Percentiles rank a stretch among this genome's conserved stretches.
Evolutionary conservation across 1,140 invertebrate genomes (phyloP).

Genomic region (Agrilus planipennis): DNA sequence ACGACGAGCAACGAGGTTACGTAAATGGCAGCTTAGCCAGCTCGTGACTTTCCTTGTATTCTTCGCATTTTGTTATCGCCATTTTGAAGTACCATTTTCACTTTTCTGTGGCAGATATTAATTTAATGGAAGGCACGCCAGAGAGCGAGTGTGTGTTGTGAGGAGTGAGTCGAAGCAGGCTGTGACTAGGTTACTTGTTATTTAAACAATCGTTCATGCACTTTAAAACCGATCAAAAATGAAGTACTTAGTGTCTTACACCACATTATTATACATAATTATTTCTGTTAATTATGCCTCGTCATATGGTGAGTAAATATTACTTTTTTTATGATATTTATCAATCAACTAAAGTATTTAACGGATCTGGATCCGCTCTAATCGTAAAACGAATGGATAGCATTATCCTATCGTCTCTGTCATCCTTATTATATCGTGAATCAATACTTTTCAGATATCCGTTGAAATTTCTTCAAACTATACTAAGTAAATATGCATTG

Average conservation of each 20-base stretch:
- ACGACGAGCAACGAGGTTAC: conserved; percentile 6
- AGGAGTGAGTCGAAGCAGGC: conserved; percentile 2
- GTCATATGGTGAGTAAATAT: conserved; percentile 1
- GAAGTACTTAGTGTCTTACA: conserved; percentile 13
- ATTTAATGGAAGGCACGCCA: conserved; percentile 8
- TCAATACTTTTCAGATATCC: too few relatives aligned
- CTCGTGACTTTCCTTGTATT: conserved; percentile 14
- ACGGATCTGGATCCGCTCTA: not conserved
- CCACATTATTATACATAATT: conserved; percentile 10
- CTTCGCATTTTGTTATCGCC: conserved; percentile 12
- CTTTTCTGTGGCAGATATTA: conserved; percentile 10
- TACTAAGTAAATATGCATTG: too few relatives aligned
- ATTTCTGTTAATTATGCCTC: conserved; percentile 8
- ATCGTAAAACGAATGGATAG: not conserved
- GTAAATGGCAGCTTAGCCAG: conserved; percentile 9
- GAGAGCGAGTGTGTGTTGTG: conserved; percentile 6
- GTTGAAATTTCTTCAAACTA: too few relatives aligned
- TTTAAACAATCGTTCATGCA: conserved; percentile 8
- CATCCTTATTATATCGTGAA: too few relatives aligned
- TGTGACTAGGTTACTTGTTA: conserved; percentile 1
- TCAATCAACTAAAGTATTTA: conserved; percentile 2
- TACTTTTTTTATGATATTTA: not conserved
- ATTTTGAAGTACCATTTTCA: conserved; percentile 13
- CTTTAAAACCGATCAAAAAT: conserved; percentile 8
- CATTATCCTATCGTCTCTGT: not conserved